These are phyloP conservation scores for Rhynchonycteris naso DNA, from an alignment of 2,797 vertebrate genomes.

Conservation along the genomic window DNA sequence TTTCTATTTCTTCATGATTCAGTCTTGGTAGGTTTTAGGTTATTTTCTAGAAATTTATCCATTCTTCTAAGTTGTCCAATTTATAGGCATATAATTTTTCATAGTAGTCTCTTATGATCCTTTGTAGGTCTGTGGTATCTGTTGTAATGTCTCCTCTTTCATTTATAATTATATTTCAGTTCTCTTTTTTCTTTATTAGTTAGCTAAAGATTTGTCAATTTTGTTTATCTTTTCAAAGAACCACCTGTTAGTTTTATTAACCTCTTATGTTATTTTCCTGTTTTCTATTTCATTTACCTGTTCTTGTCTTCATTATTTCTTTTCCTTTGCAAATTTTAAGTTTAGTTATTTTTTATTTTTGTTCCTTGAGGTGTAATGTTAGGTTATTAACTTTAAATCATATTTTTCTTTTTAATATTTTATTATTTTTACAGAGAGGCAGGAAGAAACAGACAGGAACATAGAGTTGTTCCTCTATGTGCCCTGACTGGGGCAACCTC, in stretches of 20 bases:
- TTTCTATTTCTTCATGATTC: not conserved
- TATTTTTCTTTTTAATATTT: not conserved
- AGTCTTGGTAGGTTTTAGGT: not conserved
- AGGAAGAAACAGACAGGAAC: too few species aligned
- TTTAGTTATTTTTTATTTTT: not conserved
- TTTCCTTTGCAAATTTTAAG: not conserved
- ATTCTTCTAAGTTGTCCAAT: not conserved
- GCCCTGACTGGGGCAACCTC: too few species aligned
- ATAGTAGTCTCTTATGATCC: not conserved
- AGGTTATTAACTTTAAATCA: not conserved
- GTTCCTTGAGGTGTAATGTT: not conserved
- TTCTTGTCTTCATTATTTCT: not conserved
- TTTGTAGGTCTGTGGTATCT: not conserved
- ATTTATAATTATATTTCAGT: not conserved
- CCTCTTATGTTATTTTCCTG: not conserved
- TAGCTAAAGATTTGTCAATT: not conserved
- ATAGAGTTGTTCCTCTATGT: too few species aligned
- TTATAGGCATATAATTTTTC: not conserved
- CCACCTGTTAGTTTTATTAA: not conserved
- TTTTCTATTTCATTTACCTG: not conserved
- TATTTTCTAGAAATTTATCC: not conserved
- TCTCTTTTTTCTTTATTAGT: not conserved
- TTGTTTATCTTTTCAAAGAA: not conserved
- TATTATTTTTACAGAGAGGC: too few species aligned
- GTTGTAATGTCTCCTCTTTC: not conserved